Conservation (phyloP, 2,113 vertebrate genomes). For the Bombycilla garrulus region DNA sequence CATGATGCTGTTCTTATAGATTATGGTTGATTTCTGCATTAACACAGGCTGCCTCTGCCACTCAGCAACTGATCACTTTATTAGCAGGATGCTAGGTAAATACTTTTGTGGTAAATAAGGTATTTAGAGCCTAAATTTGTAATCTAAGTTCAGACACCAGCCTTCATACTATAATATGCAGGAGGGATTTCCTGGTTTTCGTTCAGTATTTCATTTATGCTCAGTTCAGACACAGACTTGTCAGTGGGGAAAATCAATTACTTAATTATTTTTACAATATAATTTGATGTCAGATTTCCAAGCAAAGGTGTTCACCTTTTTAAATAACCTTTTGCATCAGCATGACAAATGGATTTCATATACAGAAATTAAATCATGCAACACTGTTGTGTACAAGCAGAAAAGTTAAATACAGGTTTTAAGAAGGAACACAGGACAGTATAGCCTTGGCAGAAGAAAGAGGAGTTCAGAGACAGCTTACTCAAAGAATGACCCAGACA, state of each 20-base stretch:
- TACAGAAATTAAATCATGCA: not conserved
- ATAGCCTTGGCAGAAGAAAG: not conserved
- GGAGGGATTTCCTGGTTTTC: not conserved
- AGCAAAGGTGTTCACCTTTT: not conserved
- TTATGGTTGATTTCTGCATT: not conserved
- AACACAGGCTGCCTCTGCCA: not conserved
- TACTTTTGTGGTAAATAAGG: not conserved
- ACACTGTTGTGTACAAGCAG: not conserved
- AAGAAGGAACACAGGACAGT: not conserved
- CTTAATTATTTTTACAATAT: constrained; percentile 19
- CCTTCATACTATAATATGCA: not conserved
- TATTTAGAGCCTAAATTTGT: not conserved
- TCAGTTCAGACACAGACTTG: not conserved
- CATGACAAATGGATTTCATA: not conserved
- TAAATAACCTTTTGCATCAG: not conserved
- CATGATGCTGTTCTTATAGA: not conserved
- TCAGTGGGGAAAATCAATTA: not conserved
- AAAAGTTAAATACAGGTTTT: not conserved
- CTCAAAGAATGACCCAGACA: not conserved
- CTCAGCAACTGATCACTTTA: constrained; percentile 1
- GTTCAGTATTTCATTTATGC: not conserved
- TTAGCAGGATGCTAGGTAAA: not conserved
- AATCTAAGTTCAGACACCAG: not conserved
- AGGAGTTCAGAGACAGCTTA: not conserved
- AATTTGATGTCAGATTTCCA: not conserved